Evolutionary conservation across 2,888 invertebrate species (phyloP), one percentile per base, ranked within the genome.

Genomic region (Mycalesis mineus): DNA sequence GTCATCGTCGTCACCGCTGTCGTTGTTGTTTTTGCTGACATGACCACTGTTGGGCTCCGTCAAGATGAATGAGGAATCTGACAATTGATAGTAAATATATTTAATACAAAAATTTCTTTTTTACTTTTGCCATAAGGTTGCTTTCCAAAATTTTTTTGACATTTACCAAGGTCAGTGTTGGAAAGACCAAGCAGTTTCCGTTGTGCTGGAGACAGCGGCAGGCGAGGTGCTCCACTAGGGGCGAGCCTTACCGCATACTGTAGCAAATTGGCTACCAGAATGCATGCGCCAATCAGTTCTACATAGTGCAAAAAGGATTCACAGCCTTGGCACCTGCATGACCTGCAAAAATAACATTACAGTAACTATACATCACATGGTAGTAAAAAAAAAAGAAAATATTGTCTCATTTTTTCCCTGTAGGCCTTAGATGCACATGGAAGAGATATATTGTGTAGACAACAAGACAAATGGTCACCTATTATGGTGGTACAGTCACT

Each of bases 241-340:
- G 70, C 58, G 52, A 72, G 65, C 22, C 59, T 63, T 54, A 67
- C 45, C 17, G 68, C 66, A 56, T 75, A 72, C 64, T 68, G 72
- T 54, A 71, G 61, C 36, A 70, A 62, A 61, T 72, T 72, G 17
- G 71, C 72, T 4, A 69, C 70, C 59, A 72, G 61, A 41, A 73
- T 65, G 13, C 63, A 69, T n/a, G 73, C 74, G 57, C 67, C 63
- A 7, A 57, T 55, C 39, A 73, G 64, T 65, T 78, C 78, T 67
- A 78, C 72, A 70, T 82, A 79, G 68, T 82, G 82, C 65, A 78
- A 63, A 55, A 70, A 57, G 9, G 78, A 71, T 37, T 82, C 77
- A 71, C 88, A 78, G 36, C 84, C 80, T 2, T 85, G 83, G 60
- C 91, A 91, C 64, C 82, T 80, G 68, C 82, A 75, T 40, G 78